phyloP scores from a whole-genome alignment of 2,888 invertebrate genomes.

The Drosophila borealis region DNA sequence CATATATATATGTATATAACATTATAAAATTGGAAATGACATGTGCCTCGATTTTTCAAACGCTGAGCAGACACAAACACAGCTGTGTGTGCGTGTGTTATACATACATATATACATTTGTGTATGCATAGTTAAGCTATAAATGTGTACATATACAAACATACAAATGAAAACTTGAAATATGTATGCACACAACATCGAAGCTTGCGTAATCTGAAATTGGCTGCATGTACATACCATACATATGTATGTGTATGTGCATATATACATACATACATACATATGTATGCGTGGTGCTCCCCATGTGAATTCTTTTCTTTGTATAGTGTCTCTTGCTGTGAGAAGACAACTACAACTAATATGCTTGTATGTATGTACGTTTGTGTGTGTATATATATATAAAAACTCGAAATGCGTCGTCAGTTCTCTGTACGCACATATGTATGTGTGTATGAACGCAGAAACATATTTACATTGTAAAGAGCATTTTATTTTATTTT shows the following conservation, averaged over 20 bases:
- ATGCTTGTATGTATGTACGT: constrained; percentile 10
- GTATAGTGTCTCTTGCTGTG: constrained; percentile 36
- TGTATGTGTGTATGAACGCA: constrained; percentile 21
- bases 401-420: constrained; percentile 54
- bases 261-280: constrained; percentile 13
- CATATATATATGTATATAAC: constrained; percentile 5
- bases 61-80: constrained; percentile 30
- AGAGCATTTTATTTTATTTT: constrained; percentile 25
- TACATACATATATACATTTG: constrained; percentile 6
- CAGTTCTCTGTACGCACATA: constrained; percentile 39
- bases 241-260: constrained; percentile 5
- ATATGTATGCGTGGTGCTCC: constrained; percentile 27
- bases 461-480: constrained; percentile 35
- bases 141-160: constrained; percentile 11
- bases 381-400: constrained; percentile 24
- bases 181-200: constrained; percentile 48
- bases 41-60: constrained; percentile 54
- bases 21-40: constrained; percentile 60
- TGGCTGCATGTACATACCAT: constrained; percentile 36
- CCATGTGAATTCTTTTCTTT: constrained; percentile 51
- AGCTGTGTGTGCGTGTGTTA: constrained; percentile 12
- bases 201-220: constrained; percentile 74
- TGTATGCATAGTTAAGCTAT: constrained; percentile 7
- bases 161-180: constrained; percentile 43
- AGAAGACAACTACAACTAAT: constrained; percentile 48